Conservation (phyloP, 2,888 invertebrate genomes). For the Aquatica leii region DNA sequence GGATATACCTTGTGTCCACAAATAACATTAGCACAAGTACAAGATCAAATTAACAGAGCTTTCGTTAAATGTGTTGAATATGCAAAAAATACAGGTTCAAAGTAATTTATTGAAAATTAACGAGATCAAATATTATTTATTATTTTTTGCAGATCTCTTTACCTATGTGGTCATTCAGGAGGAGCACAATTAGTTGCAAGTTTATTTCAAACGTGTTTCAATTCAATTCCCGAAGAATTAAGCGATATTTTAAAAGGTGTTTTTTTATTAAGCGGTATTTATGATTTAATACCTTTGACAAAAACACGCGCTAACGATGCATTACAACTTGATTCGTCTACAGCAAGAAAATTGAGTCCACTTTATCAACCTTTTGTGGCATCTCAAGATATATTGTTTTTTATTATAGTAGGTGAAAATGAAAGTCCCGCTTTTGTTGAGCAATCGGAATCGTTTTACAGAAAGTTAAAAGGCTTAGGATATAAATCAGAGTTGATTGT, state of each 20-base stretch:
- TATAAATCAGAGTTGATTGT: conserved; percentile 67
- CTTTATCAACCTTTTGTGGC: conserved; percentile 43
- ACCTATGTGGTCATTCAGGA: conserved; percentile 85
- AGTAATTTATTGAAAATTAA: conserved; percentile 57
- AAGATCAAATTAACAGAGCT: conserved; percentile 71
- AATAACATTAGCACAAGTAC: conserved; percentile 69
- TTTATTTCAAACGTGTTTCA: conserved; percentile 62
- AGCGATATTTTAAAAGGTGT: conserved; percentile 66
- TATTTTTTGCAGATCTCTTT: conserved; percentile 57
- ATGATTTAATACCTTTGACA: conserved; percentile 75
- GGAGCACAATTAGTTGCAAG: conserved; percentile 82
- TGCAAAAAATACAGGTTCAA: conserved; percentile 69
- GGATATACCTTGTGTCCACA: conserved; percentile 84
- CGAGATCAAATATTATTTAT: conserved; percentile 1
- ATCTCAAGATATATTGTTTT: conserved; percentile 11
- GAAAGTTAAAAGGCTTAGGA: conserved; percentile 63
- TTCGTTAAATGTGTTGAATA: conserved; percentile 70
- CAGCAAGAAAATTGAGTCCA: conserved; percentile 66
- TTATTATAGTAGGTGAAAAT: conserved; percentile 62
- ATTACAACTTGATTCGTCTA: conserved; percentile 69
- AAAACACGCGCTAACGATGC: conserved; percentile 72
- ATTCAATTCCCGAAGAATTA: conserved; percentile 39
- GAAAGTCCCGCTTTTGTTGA: conserved; percentile 75
- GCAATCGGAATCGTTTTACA: conserved; percentile 70
- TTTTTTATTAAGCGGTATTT: conserved; percentile 80